A percentile compares a stretch with the other conserved stretches of the same genome.
These are phyloP conservation scores for Oryzias sinensis DNA, from an alignment of 2,797 vertebrate genomes.

Conservation along the genomic window DNA sequence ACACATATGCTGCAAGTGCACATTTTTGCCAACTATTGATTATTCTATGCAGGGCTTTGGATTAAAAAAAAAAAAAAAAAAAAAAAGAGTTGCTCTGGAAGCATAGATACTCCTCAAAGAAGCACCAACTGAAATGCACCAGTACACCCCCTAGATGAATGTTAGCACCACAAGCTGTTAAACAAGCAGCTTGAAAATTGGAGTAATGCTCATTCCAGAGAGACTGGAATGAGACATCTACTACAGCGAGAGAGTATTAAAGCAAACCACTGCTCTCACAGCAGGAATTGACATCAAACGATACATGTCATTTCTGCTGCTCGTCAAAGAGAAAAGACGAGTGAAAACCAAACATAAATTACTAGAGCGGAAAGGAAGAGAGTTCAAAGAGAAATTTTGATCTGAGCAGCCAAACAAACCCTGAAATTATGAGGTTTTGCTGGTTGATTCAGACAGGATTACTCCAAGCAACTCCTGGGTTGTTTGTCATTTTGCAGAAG, in stretches of 20 bases:
- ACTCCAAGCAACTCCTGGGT: constrained; percentile 13
- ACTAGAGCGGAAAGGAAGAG: constrained; percentile 53
- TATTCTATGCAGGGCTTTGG: not conserved
- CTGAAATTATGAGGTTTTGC: constrained; percentile 11
- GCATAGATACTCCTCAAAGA: constrained; percentile 42
- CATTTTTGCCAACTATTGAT: not conserved
- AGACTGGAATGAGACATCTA: constrained; percentile 58
- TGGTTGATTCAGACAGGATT: constrained; percentile 6
- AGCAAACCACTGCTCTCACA: constrained; percentile 62
- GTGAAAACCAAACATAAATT: constrained; percentile 70
- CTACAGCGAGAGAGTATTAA: constrained; percentile 72
- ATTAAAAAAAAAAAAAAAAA: too few species aligned
- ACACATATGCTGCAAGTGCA: too few species aligned
- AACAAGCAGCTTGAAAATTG: constrained; percentile 79
- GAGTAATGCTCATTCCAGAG: constrained; percentile 64
- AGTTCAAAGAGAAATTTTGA: constrained; percentile 66
- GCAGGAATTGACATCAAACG: constrained; percentile 73
- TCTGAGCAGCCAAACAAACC: constrained; percentile 68
- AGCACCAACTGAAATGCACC: constrained; percentile 24
- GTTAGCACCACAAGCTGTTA: constrained; percentile 69
- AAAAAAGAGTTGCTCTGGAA: constrained; percentile 1
- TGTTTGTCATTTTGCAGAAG: constrained; percentile 71
- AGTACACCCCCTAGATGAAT: constrained; percentile 59
- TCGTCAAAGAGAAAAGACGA: constrained; percentile 69
- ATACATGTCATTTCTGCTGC: constrained; percentile 68